These are phyloP conservation scores for Tricholauxania praeusta DNA, from an alignment of 2,888 invertebrate species.

Conservation along the genomic window DNA sequence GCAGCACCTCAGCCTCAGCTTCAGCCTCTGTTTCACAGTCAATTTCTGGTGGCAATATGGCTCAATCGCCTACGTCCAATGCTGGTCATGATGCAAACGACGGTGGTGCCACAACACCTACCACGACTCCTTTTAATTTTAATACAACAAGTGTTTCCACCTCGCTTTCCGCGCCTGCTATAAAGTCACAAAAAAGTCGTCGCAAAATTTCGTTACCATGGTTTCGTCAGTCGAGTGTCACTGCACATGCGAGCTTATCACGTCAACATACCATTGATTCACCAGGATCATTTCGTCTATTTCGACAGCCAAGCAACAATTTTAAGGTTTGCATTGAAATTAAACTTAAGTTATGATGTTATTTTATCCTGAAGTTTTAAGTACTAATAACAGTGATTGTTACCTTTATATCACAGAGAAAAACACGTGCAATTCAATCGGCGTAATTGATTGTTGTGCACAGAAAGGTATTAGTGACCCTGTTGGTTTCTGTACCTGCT, in stretches of 20 bases:
- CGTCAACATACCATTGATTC: constrained; percentile 93
- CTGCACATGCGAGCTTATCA: constrained; percentile 80
- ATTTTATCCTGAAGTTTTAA: too few relatives aligned
- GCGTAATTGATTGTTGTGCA: too few relatives aligned
- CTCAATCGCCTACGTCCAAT: constrained; percentile 14
- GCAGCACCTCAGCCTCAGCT: not conserved
- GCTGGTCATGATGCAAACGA: not conserved
- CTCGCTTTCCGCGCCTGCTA: constrained; percentile 43
- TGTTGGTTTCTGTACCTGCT: too few relatives aligned
- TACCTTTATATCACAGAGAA: too few relatives aligned
- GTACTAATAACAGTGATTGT: too few relatives aligned
- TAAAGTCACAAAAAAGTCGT: constrained; percentile 76
- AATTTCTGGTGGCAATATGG: not conserved
- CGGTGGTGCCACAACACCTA: constrained; percentile 5
- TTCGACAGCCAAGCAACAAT: constrained; percentile 71
- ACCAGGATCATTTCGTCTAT: constrained; percentile 86
- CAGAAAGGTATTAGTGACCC: too few relatives aligned
- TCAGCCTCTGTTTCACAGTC: not conserved
- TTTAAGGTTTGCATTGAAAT: constrained; percentile 64
- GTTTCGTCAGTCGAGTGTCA: constrained; percentile 86
- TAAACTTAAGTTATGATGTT: too few relatives aligned
- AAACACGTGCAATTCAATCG: too few relatives aligned
- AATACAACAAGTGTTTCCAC: constrained; percentile 44
- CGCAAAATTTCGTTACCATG: constrained; percentile 91
- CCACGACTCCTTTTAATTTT: constrained; percentile 45